Evolutionary conservation across 2,888 invertebrate species (phyloP), one percentile per base, ranked within the genome.

Genomic region (Mongoloraphidia duomilia): DNA sequence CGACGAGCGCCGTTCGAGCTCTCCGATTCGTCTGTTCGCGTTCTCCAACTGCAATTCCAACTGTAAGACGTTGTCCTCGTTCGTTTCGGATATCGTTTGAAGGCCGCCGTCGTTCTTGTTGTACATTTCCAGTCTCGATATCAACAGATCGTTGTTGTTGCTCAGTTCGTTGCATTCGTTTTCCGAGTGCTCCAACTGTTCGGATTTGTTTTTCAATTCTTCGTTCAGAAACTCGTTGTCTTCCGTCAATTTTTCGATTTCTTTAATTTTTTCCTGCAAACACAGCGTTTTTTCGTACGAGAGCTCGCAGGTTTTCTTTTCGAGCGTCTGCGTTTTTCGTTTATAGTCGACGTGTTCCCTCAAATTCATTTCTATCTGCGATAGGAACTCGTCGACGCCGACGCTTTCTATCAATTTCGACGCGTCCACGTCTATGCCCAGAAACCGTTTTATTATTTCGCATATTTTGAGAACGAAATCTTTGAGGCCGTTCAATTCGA

Each of bases 11-110:
- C 33, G 60, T 43, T 76, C 65, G 64, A 78, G 68, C 49, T 65
- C 64, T 50, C 60, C 59, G 13, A 67, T 65, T 47, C 61, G 56
- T 50, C 59, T 63, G 50, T 65, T 64, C 8, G 66, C 61, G 41
- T 57, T 61, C 45, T 83, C 84, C 43, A 83, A 61, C 62, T 82
- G 80, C 1, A 71, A 68, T 65, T 83, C 82, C 56, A 83, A 61
- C 56, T 77, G 72, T 0, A 73, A 68, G 52, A 81, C 65, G 54
- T 77, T 80, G 57, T 83, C 82, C 67, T 83, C 83, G 58, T 82
- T 82, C 2, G 79, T 75, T 67, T 84, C 83, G 45, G 78, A 77
- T 46, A 84, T 83, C 1, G 83, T 81, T 63, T 82, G 78, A 55
- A 83, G 64, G 56, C 79, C 79, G n/a, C 74, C 72, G n/a, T 70